These are phyloP conservation scores for Drosophila parvula DNA, from an alignment of 1,140 invertebrate species.

Conservation along the genomic window DNA sequence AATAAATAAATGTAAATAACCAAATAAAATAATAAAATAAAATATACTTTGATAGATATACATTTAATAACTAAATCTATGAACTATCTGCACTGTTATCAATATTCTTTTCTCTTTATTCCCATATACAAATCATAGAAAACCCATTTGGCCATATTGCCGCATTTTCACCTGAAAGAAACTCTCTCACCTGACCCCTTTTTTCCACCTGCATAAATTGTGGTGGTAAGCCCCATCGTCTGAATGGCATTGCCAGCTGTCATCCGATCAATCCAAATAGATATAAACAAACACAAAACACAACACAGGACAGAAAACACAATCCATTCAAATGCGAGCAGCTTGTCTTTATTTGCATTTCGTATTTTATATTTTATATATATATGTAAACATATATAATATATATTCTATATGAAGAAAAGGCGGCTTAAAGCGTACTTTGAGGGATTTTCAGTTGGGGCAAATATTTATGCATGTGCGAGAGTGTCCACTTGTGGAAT, in stretches of 20 bases:
- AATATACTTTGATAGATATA: no score
- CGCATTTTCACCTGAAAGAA: neutral
- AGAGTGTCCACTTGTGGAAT: slow-evolving; percentile 27
- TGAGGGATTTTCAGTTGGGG: slow-evolving; percentile 10
- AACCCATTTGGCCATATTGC: no score
- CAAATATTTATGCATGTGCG: slow-evolving; percentile 13
- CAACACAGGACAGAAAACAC: slow-evolving; percentile 1
- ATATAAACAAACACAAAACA: slow-evolving; percentile 9
- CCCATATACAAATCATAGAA: no score
- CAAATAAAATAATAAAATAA: no score
- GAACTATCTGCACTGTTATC: no score
- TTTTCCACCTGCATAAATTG: slow-evolving; percentile 1
- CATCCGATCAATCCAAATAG: slow-evolving; percentile 16
- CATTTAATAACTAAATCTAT: no score
- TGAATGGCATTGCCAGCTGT: slow-evolving; percentile 28
- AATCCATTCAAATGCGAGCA: slow-evolving; percentile 6
- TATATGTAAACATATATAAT: neutral
- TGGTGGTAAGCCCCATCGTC: neutral
- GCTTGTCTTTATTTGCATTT: slow-evolving; percentile 14
- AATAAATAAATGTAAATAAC: no score
- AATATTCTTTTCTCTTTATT: no score
- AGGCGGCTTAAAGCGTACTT: slow-evolving; percentile 18
- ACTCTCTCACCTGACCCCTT: neutral
- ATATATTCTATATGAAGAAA: slow-evolving; percentile 8
- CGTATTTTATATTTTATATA: neutral